These are phyloP conservation scores for Idaea straminata DNA, from an alignment of 2,888 invertebrate species.

Conservation along the genomic window DNA sequence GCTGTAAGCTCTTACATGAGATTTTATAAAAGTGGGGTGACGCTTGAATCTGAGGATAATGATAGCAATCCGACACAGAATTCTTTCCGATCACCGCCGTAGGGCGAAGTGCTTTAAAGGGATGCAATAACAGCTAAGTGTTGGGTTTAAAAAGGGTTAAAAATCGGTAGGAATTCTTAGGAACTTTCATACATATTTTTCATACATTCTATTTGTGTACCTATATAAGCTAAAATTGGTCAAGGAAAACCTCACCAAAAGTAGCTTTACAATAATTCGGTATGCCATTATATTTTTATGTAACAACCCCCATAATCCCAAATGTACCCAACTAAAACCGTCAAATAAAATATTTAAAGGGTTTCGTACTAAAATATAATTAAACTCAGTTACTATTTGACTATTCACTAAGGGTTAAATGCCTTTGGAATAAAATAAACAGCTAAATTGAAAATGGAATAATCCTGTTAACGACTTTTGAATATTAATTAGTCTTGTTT, in stretches of 20 bases:
- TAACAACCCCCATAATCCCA: conserved; percentile 12
- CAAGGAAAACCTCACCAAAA: not conserved
- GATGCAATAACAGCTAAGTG: conserved; percentile 9
- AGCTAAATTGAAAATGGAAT: conserved; percentile 42
- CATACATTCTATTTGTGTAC: not conserved
- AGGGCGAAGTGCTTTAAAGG: conserved; percentile 28
- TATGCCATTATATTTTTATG: conserved; percentile 14
- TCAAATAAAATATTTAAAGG: conserved; percentile 37
- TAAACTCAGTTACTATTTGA: conserved; percentile 42
- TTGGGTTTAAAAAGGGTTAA: conserved; percentile 5
- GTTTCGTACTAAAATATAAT: conserved; percentile 35
- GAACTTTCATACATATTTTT: too few species aligned
- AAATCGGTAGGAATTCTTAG: too few species aligned
- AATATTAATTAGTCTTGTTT: conserved; percentile 41
- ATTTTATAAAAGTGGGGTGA: conserved; percentile 52
- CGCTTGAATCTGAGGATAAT: conserved; percentile 59
- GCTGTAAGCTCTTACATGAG: conserved; percentile 47
- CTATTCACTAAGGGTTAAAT: conserved; percentile 45
- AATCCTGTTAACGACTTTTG: conserved; percentile 41
- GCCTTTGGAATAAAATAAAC: conserved; percentile 35
- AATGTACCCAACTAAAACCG: conserved; percentile 23
- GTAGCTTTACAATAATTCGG: conserved; percentile 2
- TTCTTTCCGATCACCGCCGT: conserved; percentile 43
- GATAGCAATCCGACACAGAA: conserved; percentile 54
- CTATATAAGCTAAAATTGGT: not conserved